A percentile compares a stretch with the other conserved stretches of the same genome.
Evolutionary conservation across 1,140 invertebrate species (phyloP).

Genomic region (Eufriesea mexicana): DNA sequence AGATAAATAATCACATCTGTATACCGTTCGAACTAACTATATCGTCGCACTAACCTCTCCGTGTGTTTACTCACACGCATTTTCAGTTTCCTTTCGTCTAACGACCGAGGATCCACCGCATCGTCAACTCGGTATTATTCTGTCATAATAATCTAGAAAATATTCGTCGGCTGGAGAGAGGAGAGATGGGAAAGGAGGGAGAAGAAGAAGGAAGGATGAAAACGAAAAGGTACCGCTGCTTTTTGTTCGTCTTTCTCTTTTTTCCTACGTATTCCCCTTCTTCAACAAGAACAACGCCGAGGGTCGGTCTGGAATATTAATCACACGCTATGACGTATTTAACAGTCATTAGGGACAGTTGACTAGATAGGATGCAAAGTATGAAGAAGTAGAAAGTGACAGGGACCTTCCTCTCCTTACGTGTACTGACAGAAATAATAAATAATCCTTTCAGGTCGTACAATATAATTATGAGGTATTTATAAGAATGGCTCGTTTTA

Average conservation of each 20-base stretch:
- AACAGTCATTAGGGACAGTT: slow-evolving; percentile 59
- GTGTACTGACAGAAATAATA: slow-evolving; percentile 44
- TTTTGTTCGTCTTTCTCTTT: not conserved
- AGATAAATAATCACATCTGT: too few species aligned
- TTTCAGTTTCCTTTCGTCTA: too few species aligned
- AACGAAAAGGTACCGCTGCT: not conserved
- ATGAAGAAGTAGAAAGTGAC: slow-evolving; percentile 50
- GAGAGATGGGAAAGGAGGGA: too few species aligned
- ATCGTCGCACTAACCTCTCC: too few species aligned
- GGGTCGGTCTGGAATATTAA: slow-evolving; percentile 58
- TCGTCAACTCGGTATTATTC: not conserved
- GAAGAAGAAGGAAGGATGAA: not conserved
- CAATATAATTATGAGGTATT: slow-evolving; percentile 18
- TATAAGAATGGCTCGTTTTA: not conserved
- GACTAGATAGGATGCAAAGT: slow-evolving; percentile 43
- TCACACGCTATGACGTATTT: slow-evolving; percentile 61
- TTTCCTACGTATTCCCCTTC: not conserved
- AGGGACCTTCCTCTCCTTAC: not conserved
- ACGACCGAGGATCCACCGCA: too few species aligned
- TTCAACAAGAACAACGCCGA: not conserved
- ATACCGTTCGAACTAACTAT: too few species aligned
- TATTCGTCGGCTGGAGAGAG: not conserved
- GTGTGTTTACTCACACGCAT: too few species aligned
- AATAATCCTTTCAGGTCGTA: slow-evolving; percentile 21
- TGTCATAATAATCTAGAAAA: not conserved